Percentiles rank a stretch among this genome's conserved stretches.
phyloP scores from a whole-genome alignment of 2,113 vertebrate species.

The Rhagologus leucostigma region DNA sequence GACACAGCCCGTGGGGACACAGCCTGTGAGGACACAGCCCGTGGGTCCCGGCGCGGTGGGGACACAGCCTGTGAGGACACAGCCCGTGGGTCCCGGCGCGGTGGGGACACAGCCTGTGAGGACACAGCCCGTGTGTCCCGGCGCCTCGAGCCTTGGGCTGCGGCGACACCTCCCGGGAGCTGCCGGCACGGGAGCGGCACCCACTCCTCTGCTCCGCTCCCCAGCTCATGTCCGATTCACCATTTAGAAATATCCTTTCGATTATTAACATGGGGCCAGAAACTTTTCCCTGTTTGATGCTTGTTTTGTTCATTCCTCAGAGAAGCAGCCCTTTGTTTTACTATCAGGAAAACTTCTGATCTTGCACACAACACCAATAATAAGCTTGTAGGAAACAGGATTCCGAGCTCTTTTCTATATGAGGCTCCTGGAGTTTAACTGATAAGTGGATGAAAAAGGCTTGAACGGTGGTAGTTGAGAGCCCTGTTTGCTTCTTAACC shows the following conservation, averaged over 20 bases:
- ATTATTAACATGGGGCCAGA: rapidly evolving
- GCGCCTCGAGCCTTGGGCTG: slow-evolving; percentile 10
- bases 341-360: background rate
- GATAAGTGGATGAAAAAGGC: background rate
- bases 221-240: rapidly evolving
- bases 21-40: too few species aligned
- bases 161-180: slow-evolving; percentile 67
- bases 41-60: too few species aligned
- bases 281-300: rapidly evolving
- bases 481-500: background rate
- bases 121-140: background rate
- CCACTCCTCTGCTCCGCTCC: background rate
- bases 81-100: too few species aligned
- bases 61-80: too few species aligned
- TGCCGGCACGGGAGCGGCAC: background rate
- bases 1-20: too few species aligned
- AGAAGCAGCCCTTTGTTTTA: background rate
- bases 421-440: background rate
- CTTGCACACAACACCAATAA: background rate
- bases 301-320: background rate
- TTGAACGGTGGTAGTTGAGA: background rate
- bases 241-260: rapidly evolving
- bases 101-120: too few species aligned
- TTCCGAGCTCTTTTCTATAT: background rate
- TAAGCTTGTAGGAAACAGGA: background rate